Evolutionary conservation across 2,888 invertebrate species (phyloP), one percentile per base, ranked within the genome.

Genomic region (Drosophila falleni): DNA sequence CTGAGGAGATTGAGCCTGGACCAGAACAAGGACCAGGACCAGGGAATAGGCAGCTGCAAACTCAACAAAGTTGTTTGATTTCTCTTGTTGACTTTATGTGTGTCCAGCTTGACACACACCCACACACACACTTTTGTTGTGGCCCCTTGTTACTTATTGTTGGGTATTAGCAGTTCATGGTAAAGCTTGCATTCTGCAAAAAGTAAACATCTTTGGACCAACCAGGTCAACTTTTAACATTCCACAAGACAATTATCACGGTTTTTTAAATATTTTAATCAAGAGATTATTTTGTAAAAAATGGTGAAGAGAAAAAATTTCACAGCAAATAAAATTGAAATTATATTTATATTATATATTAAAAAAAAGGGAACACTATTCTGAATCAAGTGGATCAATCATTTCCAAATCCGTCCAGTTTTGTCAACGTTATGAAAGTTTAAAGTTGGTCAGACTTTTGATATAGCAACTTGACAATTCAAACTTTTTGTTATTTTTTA

Each of bases 61-160:
- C 69, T 77, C 60, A 60, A 66, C 69, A 77, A 85, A 88, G 80
- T 86, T 88, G 88, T 84, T 82, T 82, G 89, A 88, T 84, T 86
- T 82, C 75, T 86, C 87, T 80, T 82, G 78, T 78, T 78, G 78
- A 86, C 71, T 88, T 80, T 82, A 59, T 56, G 54, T 60, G 59
- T 47, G 60, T 54, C 62, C 44, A 60, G 60, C 56, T 61, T 78
- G 69, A 64, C 65, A 74, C 49, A 66, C 47, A 54, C 50, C 10
- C 53, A 63, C 60, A 55, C 23, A 41, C 3, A 50, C 31, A 37
- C 35, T 51, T 3, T 42, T 41, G 37, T 56, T 60, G 33, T 23
- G 60, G 42, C 44, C 55, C 23, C 42, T 78, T 71, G 65, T 60
- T 74, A 50, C 51, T 78, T 66, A 56, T 54, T 58, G 42, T 16